A percentile compares a stretch with the other conserved stretches of the same genome.
Evolutionary conservation across 2,888 invertebrate species (phyloP).

Genomic region (Lottia scabra): DNA sequence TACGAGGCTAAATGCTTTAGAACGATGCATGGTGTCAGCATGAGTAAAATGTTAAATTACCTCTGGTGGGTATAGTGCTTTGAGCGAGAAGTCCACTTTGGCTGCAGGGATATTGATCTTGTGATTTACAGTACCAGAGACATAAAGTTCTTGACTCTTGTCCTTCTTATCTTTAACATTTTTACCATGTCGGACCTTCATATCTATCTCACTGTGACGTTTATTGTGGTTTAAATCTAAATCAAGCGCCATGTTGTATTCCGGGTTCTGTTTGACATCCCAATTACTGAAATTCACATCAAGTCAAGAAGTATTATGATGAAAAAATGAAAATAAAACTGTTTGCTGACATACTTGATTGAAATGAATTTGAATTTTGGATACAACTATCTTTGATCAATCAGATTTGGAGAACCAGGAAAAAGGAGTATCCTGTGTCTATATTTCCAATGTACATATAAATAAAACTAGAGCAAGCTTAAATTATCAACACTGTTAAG

Average conservation of each 20-base stretch:
- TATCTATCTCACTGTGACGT: constrained; percentile 15
- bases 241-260: constrained; percentile 21
- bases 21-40: too few species aligned
- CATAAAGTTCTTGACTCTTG: constrained; percentile 21
- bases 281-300: constrained; percentile 21
- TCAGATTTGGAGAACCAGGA: too few species aligned
- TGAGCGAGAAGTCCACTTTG: constrained; percentile 8
- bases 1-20: too few species aligned
- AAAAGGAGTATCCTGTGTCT: too few species aligned
- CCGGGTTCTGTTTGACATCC: constrained; percentile 27
- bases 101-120: constrained; percentile 6
- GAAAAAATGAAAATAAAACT: not conserved
- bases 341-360: not conserved
- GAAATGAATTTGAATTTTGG: not conserved
- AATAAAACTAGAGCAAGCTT: too few species aligned
- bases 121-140: constrained; percentile 22
- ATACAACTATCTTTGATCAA: too few species aligned
- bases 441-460: too few species aligned
- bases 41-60: not conserved
- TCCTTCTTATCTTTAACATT: constrained; percentile 22
- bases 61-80: constrained; percentile 9
- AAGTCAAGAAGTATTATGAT: too few species aligned
- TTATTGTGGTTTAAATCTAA: constrained; percentile 24
- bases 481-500: too few species aligned
- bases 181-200: constrained; percentile 24